A percentile compares a stretch with the other conserved stretches of the same genome.
phyloP scores from a whole-genome alignment of 2,797 vertebrate genomes.

The Todus mexicanus region DNA sequence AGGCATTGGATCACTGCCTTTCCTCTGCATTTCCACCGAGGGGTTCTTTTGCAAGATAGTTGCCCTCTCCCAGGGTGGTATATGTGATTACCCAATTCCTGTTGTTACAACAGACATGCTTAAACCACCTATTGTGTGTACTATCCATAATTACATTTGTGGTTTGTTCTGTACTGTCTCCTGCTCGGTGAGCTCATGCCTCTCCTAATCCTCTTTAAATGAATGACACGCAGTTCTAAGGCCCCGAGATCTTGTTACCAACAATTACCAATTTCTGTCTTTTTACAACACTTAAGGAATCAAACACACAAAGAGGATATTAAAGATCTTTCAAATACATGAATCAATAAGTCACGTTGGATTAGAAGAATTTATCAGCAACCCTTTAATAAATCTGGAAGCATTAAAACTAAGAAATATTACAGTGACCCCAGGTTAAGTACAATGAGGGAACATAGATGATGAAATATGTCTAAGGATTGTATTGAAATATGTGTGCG shows the following conservation, averaged over 20 bases:
- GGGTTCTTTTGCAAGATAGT: conserved; percentile 46
- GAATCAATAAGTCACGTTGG: conserved; percentile 52
- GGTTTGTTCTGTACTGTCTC: conserved; percentile 78
- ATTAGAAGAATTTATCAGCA: conserved; percentile 64
- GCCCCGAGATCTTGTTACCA: conserved; percentile 73
- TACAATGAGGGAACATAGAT: conserved; percentile 28
- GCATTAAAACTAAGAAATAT: conserved; percentile 50
- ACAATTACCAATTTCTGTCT: conserved; percentile 77
- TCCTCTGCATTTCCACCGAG: conserved; percentile 45
- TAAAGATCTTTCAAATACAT: conserved; percentile 44
- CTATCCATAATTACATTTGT: conserved; percentile 84
- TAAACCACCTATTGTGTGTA: conserved; percentile 84
- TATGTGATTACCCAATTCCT: conserved; percentile 64
- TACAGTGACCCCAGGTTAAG: conserved; percentile 39
- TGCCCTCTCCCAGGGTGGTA: conserved; percentile 71
- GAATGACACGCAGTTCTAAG: conserved; percentile 73
- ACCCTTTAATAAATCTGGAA: conserved; percentile 49
- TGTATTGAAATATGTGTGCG: not conserved
- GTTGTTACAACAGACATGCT: conserved; percentile 76
- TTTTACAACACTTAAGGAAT: conserved; percentile 74
- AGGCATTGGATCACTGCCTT: conserved; percentile 63
- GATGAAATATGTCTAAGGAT: conserved; percentile 12
- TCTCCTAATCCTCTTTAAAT: conserved; percentile 77
- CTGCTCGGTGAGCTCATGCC: conserved; percentile 77
- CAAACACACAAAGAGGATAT: conserved; percentile 57